Percentiles rank a stretch among this genome's conserved stretches.
Evolutionary conservation across 2,888 invertebrate genomes (phyloP).

Genomic region (Itoplectis maculator): DNA sequence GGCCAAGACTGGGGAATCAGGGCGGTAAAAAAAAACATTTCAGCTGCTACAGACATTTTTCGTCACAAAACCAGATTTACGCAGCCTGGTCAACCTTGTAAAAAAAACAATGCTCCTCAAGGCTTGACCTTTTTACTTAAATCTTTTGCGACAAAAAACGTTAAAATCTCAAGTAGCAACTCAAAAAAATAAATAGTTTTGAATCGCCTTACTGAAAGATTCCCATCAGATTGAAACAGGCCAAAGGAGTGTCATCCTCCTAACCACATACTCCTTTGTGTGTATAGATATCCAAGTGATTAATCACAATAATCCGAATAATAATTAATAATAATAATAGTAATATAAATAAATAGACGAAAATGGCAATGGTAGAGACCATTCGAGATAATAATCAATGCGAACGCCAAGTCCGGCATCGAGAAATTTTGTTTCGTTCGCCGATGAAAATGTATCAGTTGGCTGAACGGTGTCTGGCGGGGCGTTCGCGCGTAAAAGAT

Average conservation of each 20-base stretch:
- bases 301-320: constrained; percentile 58
- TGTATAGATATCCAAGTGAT: constrained; percentile 59
- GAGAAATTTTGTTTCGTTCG: constrained; percentile 14
- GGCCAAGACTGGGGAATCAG: constrained; percentile 17
- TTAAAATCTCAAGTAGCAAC: too few relatives aligned
- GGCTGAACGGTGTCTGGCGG: neutral
- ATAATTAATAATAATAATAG: constrained; percentile 68
- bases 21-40: too few relatives aligned
- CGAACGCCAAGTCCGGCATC: constrained; percentile 15
- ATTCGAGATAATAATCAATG: constrained; percentile 58
- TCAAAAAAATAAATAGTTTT: too few relatives aligned
- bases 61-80: neutral
- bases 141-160: too few relatives aligned
- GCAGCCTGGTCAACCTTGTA: too few relatives aligned
- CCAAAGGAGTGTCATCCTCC: constrained; percentile 30
- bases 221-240: neutral
- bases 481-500: neutral
- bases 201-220: neutral
- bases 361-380: constrained; percentile 47
- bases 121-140: too few relatives aligned
- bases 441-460: neutral
- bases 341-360: constrained; percentile 71
- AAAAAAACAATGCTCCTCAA: too few relatives aligned
- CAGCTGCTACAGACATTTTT: too few relatives aligned
- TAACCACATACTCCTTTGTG: constrained; percentile 44